A percentile compares a stretch with the other conserved stretches of the same genome.
Evolutionary conservation across 1,140 invertebrate species (phyloP).

Genomic region (Phortica variegata): DNA sequence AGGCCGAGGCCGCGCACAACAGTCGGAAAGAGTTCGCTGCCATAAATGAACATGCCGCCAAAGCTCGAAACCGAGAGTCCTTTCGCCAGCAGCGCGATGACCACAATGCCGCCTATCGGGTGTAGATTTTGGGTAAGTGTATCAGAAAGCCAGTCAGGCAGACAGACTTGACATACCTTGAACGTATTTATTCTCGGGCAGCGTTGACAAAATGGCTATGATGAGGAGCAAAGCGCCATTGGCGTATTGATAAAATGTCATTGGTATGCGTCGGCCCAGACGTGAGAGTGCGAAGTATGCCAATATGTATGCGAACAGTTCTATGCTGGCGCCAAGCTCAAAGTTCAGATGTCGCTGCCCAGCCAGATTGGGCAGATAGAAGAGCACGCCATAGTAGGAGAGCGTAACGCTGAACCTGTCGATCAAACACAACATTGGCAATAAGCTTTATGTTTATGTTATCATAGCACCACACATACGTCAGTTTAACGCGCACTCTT

Average conservation of each 20-base stretch:
- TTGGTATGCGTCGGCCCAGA: constrained; percentile 1
- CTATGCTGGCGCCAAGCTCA: constrained; percentile 2
- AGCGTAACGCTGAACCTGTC: constrained; percentile 5
- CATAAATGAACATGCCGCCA: constrained; percentile 4
- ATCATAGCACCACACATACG: too few species aligned
- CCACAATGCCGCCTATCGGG: neutral
- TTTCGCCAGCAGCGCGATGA: constrained; percentile 1
- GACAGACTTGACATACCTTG: too few species aligned
- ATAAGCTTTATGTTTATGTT: too few species aligned
- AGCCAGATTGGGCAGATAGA: constrained; percentile 1
- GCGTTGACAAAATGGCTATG: neutral
- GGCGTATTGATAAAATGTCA: constrained; percentile 1
- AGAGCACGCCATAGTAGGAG: constrained; percentile 3
- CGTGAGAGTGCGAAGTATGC: constrained; percentile 3
- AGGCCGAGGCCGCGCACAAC: neutral
- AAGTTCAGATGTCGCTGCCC: constrained; percentile 6
- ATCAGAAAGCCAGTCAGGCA: too few species aligned
- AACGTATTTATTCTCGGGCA: neutral
- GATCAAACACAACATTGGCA: neutral
- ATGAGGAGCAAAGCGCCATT: neutral
- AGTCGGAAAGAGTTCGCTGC: constrained; percentile 7
- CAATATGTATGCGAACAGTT: neutral
- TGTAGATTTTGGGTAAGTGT: too few species aligned
- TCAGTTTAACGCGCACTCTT: too few species aligned
- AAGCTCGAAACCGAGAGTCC: constrained; percentile 4